phyloP scores from a whole-genome alignment of 2,888 invertebrate species.

The Pseudococcus longispinus region DNA sequence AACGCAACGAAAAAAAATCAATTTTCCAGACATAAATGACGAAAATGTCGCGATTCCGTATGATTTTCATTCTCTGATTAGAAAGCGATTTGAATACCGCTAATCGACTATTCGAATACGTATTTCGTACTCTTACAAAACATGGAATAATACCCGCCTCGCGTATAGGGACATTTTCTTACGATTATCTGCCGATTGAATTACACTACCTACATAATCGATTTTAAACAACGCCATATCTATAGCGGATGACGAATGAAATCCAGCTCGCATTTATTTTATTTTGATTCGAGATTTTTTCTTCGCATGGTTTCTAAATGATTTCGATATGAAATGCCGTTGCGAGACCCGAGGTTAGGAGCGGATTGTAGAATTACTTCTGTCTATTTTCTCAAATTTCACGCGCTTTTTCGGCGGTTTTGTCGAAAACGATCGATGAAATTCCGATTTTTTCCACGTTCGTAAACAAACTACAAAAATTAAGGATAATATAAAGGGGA shows the following conservation, averaged over 20 bases:
- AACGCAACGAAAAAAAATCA: not conserved
- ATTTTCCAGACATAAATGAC: not conserved
- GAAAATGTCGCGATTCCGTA: not conserved
- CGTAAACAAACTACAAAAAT: too few relatives aligned
- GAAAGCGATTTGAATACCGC: conserved; percentile 21
- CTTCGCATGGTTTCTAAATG: not conserved
- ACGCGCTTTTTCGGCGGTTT: too few relatives aligned
- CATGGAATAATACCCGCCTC: too few relatives aligned
- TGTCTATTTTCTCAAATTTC: too few relatives aligned
- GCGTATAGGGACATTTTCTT: not conserved
- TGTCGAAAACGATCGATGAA: too few relatives aligned
- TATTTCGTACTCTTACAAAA: too few relatives aligned
- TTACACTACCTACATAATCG: not conserved
- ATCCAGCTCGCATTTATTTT: not conserved
- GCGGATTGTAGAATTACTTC: too few relatives aligned
- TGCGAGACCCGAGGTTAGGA: too few relatives aligned
- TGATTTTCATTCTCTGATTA: not conserved
- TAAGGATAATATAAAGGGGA: too few relatives aligned
- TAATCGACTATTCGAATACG: not conserved
- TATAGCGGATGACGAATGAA: not conserved
- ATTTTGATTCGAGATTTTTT: not conserved
- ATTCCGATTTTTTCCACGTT: too few relatives aligned
- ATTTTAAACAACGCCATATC: not conserved
- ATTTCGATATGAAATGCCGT: not conserved
- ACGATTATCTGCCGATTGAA: not conserved